These are phyloP conservation scores for Erebia epiphron DNA, from an alignment of 2,888 invertebrate species.

Conservation along the genomic window DNA sequence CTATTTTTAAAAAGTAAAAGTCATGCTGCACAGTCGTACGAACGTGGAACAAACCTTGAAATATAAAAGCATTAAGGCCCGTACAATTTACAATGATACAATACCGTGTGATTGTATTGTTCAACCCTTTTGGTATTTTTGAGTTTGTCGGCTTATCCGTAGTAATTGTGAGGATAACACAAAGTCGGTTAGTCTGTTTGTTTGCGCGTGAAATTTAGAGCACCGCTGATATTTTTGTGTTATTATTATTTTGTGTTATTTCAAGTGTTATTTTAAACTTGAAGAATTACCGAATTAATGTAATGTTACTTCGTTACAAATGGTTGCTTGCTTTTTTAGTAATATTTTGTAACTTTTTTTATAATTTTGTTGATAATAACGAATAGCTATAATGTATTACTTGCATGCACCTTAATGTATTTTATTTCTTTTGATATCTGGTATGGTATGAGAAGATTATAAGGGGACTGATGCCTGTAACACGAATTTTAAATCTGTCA, in stretches of 20 bases:
- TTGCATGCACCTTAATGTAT: no score
- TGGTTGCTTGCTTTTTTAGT: slow-evolving; percentile 13
- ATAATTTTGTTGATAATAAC: no score
- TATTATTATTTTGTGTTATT: slow-evolving; percentile 13
- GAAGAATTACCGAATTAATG: not conserved
- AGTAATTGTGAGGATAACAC: slow-evolving; percentile 51
- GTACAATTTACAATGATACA: slow-evolving; percentile 34
- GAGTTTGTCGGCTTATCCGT: slow-evolving; percentile 46
- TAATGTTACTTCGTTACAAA: not conserved
- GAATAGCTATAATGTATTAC: no score
- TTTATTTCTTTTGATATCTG: no score
- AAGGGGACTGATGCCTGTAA: no score
- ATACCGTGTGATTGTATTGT: slow-evolving; percentile 44
- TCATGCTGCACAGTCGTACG: not conserved
- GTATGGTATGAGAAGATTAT: no score
- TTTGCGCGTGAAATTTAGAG: slow-evolving; percentile 35
- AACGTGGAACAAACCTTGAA: slow-evolving; percentile 22
- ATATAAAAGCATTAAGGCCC: slow-evolving; percentile 34
- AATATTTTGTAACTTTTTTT: slow-evolving; percentile 9
- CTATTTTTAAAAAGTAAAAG: not conserved
- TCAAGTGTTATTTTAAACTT: slow-evolving; percentile 2
- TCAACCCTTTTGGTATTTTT: slow-evolving; percentile 43
- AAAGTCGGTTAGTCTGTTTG: slow-evolving; percentile 41
- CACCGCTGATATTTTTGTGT: slow-evolving; percentile 19
- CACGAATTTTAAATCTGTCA: no score